phyloP scores from a whole-genome alignment of 2,888 invertebrate species.

The Digitonthophagus gazella region DNA sequence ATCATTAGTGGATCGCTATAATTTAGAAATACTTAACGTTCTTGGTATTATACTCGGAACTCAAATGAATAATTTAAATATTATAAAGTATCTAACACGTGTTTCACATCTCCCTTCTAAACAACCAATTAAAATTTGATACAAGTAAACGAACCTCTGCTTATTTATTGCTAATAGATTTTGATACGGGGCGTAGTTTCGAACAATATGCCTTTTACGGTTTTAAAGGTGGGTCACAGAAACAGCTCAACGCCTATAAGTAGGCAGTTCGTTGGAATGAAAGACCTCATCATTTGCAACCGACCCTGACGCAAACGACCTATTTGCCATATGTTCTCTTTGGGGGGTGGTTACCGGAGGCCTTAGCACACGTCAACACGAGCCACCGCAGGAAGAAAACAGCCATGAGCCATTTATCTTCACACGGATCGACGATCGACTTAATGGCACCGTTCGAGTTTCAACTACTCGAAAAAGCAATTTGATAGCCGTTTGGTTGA shows the following conservation, averaged over 20 bases:
- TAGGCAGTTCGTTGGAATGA: constrained; percentile 7
- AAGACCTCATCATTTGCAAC: constrained; percentile 15
- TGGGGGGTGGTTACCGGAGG: constrained; percentile 2
- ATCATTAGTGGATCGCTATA: background rate
- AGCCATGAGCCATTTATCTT: constrained; percentile 7
- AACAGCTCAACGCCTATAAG: constrained; percentile 13
- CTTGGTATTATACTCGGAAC: too few relatives aligned
- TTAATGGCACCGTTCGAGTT: constrained; percentile 1
- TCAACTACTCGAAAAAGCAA: background rate
- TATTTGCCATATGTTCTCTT: constrained; percentile 11
- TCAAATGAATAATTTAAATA: background rate
- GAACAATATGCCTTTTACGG: background rate
- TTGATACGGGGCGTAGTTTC: background rate
- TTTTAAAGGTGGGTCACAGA: background rate
- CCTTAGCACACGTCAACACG: constrained; percentile 12
- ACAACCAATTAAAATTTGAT: too few relatives aligned
- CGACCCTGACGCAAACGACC: constrained; percentile 12
- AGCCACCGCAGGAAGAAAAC: constrained; percentile 11
- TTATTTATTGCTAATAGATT: constrained; percentile 8
- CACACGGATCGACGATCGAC: constrained; percentile 3
- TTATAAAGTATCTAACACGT: background rate
- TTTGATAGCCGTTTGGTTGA: background rate
- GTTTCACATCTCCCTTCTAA: too few relatives aligned
- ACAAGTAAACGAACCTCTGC: too few relatives aligned
- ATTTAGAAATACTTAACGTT: background rate